These are phyloP conservation scores for Gadus macrocephalus DNA, from an alignment of 2,113 vertebrate species.

Conservation along the genomic window DNA sequence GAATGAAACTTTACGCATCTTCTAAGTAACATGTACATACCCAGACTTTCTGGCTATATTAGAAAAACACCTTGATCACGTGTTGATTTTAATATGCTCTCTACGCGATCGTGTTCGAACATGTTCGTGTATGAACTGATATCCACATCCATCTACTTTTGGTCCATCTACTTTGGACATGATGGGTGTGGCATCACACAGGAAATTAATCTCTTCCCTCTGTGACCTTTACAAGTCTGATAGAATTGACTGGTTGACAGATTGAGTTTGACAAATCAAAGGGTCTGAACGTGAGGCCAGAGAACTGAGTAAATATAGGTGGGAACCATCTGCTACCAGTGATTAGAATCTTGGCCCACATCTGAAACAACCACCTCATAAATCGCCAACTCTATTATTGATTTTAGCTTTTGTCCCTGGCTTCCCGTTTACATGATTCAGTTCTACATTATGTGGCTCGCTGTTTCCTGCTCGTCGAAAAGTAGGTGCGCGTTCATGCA, in stretches of 20 bases:
- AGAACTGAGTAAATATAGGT: background rate
- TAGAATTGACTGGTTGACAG: constrained; percentile 5
- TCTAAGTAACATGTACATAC: too few species aligned
- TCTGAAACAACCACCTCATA: constrained; percentile 11
- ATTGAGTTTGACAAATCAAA: constrained; percentile 9
- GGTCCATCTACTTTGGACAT: too few species aligned
- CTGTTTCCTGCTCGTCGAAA: background rate
- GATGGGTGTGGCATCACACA: background rate
- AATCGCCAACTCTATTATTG: constrained; percentile 16
- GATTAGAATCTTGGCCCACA: background rate
- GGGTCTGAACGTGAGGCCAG: constrained; percentile 1
- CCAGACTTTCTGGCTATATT: too few species aligned
- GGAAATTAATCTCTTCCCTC: constrained; percentile 7
- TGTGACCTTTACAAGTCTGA: constrained; percentile 22
- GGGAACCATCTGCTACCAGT: background rate
- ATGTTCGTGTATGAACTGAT: too few species aligned
- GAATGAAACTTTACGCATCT: too few species aligned
- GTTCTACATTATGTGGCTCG: background rate
- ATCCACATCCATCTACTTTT: too few species aligned
- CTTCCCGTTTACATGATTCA: background rate
- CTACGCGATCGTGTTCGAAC: too few species aligned
- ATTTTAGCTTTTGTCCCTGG: constrained; percentile 19
- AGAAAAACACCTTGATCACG: too few species aligned
- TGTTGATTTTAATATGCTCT: too few species aligned
- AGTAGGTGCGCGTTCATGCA: background rate